Base-by-base conservation (phyloP, 2,113 vertebrate species). In the Ctenodactylus gundi region DNA sequence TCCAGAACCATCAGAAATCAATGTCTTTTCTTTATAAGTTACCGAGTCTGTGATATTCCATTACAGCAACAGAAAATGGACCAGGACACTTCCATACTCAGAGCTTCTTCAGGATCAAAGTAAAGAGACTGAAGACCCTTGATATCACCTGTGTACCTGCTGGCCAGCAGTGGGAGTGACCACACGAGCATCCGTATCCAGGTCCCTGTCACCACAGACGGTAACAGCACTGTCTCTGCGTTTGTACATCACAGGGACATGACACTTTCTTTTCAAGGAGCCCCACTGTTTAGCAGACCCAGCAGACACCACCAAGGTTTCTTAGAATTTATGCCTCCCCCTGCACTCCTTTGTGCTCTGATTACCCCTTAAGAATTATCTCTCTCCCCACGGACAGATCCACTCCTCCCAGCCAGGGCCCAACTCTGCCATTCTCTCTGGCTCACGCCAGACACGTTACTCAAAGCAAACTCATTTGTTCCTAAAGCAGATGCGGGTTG, bases 401-500 rank as follows among this genome's bases (percentile, higher is more conserved):
- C n/a, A 18, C 60, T 90, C 60, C 46, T 20, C 17, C 85, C 82
- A 70, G n/a, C 80, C 65, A 36, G 57, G 17, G 49, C 94, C 77
- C 53, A 81, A 15, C 17, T 12, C 23, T 0, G 0, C 18, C 83
- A 80, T 27, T 80, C 55, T 81, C 92, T 70, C 87, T 78, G 1
- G 57, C 94, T 94, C 72, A 78, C 88, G 95, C 96, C 95, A 93
- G 95, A 93, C 36, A 2, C 57, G 89, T 97, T 97, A 95, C 44
- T 95, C 95, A 85, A 6, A 31, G 73, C 68, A 68, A 97, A 93
- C 72, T 58, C 78, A 83, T 96, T 94, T 95, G 94, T 97, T 90
- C 96, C 80, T 77, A 94, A 97, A 46, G n/a, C 80, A 96, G 70
- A 97, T 75, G 39, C 64, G 94, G 97, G 92, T 97, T 83, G 80